Conservation (phyloP, 2,888 invertebrate species). For the Acanthosoma haemorrhoidale region DNA sequence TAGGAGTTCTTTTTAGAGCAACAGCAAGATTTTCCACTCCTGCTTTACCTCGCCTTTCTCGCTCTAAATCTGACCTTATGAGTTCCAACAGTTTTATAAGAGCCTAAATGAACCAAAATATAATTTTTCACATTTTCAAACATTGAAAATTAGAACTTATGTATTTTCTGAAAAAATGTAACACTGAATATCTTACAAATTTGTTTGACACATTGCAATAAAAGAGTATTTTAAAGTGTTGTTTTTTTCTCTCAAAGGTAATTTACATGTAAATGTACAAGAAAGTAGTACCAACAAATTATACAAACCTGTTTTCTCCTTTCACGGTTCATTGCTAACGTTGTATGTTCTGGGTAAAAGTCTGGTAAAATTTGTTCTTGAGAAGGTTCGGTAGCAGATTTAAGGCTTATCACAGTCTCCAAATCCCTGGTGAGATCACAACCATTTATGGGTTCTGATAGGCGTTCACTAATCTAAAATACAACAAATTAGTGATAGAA, state of each 20-base stretch:
- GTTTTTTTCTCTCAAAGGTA: too few species aligned
- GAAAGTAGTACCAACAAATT: too few species aligned
- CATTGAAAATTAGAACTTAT: too few species aligned
- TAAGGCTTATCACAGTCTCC: conserved; percentile 57
- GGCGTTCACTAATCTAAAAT: conserved; percentile 61
- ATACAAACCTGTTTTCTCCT: conserved; percentile 77
- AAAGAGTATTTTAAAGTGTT: too few species aligned
- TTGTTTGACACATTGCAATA: too few species aligned
- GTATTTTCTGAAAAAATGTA: too few species aligned
- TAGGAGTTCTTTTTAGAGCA: conserved; percentile 79
- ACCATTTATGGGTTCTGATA: conserved; percentile 60
- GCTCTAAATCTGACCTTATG: conserved; percentile 80
- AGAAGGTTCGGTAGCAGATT: conserved; percentile 63
- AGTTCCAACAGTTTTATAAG: conserved; percentile 77
- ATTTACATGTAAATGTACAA: too few species aligned
- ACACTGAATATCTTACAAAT: neutral
- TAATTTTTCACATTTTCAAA: too few species aligned
- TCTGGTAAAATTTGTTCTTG: conserved; percentile 84
- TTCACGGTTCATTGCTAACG: conserved; percentile 86
- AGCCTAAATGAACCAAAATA: too few species aligned
- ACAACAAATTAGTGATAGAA: conserved; percentile 20
- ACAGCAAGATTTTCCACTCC: conserved; percentile 83
- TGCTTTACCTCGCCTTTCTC: conserved; percentile 82
- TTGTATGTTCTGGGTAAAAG: conserved; percentile 92
- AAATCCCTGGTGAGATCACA: conserved; percentile 59